Conservation (phyloP, 2,888 invertebrate species). For the Ectemnius lituratus region DNA sequence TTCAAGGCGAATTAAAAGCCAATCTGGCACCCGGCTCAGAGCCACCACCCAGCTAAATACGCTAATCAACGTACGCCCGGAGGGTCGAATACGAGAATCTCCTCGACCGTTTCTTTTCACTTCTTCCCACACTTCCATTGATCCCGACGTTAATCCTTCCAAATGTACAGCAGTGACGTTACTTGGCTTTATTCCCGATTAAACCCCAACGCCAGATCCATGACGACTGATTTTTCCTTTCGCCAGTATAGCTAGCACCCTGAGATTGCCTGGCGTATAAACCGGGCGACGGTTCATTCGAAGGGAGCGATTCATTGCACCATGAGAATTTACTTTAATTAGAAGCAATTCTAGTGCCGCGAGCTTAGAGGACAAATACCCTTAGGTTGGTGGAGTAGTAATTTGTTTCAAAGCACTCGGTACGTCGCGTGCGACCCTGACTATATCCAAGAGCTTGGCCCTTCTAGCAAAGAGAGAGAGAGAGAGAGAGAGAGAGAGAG, state of each 20-base stretch:
- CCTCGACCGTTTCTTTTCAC: neutral
- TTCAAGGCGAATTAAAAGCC: conserved; percentile 17
- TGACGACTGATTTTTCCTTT: neutral
- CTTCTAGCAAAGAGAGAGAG: too few relatives aligned
- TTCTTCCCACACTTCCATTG: neutral
- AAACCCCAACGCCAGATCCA: neutral
- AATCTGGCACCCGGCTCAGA: neutral
- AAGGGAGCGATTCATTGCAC: neutral
- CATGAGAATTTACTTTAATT: conserved; percentile 2
- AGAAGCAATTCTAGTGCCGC: neutral
- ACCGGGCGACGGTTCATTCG: neutral
- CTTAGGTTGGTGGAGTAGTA: neutral
- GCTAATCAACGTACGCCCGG: neutral
- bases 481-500: too few relatives aligned
- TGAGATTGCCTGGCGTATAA: neutral
- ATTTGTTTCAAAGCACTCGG: neutral
- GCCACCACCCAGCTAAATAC: neutral
- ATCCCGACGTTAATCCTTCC: neutral
- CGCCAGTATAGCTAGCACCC: neutral
- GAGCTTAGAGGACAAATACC: neutral
- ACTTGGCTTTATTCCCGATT: neutral
- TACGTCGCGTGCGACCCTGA: neutral
- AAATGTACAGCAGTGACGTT: neutral
- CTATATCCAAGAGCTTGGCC: neutral
- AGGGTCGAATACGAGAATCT: neutral